Evolutionary conservation across 2,113 vertebrate species (phyloP), one percentile per base, ranked within the genome.

Genomic region (Dendrocopos noguchii): DNA sequence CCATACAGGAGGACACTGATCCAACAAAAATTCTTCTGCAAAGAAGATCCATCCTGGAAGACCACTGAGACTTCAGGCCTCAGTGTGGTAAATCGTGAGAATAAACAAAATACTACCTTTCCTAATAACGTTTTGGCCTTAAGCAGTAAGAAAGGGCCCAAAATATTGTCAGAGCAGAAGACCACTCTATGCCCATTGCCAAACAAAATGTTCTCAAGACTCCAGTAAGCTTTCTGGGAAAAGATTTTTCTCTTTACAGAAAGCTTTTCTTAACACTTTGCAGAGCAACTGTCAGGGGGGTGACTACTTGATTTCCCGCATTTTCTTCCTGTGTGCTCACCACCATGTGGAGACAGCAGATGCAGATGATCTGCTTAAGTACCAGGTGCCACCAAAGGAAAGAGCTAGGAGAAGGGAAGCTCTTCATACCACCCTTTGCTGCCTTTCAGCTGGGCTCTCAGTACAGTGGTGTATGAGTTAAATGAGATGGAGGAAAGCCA

Each of bases 281-380:
- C 31, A 67, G 64, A 94, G 6, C 1, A 2, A 80, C 24, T 64
- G 19, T 63, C 60, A 74, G 64, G 52, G 1, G 4, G 11, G 4
- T 33, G 57, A 70, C 60, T 63, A n/a, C 36, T 74, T 39, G 39
- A 33, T 70, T 91, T 61, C 70, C 7, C 17, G 21, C 0, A 0
- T 27, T 87, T 87, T 60, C 11, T 77, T 79, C 12, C 6, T 55
- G 5, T 36, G n/a, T 61, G 53, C 22, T 44, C 24, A 28, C 39
- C 0, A 1, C 8, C 9, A n/a, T 0, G 0, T 13, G 15, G 17
- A 74, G 16, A 66, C 72, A 61, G n/a, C 13, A 85, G 31, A 65
- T 24, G 24, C 19, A 68, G 75, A 42, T 34, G 31, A 61, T 65
- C 22, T 89, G 9, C 29, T 77, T 25, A 53, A 80, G 66, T 33